Base-by-base conservation (phyloP, 2,797 vertebrate genomes). In the Helostoma temminkii region DNA sequence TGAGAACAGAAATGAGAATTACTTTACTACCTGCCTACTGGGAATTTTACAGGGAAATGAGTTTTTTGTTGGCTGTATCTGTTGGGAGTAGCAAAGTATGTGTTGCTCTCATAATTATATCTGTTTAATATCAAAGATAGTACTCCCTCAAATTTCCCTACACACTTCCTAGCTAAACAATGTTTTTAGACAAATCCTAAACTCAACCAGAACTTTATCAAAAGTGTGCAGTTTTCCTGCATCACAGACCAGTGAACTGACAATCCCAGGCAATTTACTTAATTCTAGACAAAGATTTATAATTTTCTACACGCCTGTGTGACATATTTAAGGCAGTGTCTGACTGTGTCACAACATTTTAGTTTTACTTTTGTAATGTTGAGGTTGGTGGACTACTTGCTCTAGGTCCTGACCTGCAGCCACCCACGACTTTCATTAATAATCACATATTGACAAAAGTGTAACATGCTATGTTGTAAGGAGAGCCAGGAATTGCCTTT, bases 191-290 rank as follows among this genome's bases (percentile, higher is more conserved):
- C 39, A 41, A 42, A 42, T 9, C 2, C 37, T 25, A 16, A 71
- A 52, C n/a, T 53, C 32, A 12, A 47, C 26, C 18, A 12, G n/a
- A 28, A 46, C 26, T 64, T 48, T 9, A 19, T 19, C 45, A 22
- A 19, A 19, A 24, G 22, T 37, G 18, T 15, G 49, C 39, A 46
- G 18, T 14, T 63, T n/a, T 19, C 32, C 34, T 22, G 66, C 53
- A 26, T 16, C 2, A 71, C 43, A 34, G 41, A 55, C 25, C 50
- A 30, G 32, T 11, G 25, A 46, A 5, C 22, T 70, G 42, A 43
- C 28, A 37, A 45, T 47, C 30, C 7, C n/a, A n/a, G n/a, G n/a
- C n/a, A n/a, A n/a, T n/a, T n/a, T 32, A 32, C 10, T 32, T 58
- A 22, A 11, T 26, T 53, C 47, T 19, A 36, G 19, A 47, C 11